A percentile compares a stretch with the other conserved stretches of the same genome.
These are phyloP conservation scores for Luidia sarsii DNA, from an alignment of 53 echinoderm and acorn worm species.

Conservation along the genomic window DNA sequence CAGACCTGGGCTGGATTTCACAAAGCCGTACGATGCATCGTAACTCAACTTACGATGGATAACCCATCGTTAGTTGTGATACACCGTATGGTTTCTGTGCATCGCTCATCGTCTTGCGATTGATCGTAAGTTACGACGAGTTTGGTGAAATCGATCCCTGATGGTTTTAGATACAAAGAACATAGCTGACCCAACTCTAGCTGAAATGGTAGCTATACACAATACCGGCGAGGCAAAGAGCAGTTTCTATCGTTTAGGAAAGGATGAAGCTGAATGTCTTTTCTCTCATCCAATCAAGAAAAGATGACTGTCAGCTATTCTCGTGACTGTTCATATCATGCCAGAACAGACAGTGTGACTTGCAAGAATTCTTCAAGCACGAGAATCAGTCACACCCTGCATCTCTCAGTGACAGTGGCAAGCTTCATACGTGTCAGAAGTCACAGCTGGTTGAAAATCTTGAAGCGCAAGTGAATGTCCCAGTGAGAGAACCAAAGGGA, in stretches of 20 bases:
- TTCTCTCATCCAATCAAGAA: slow-evolving; percentile 32
- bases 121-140: too few relatives aligned
- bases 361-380: slow-evolving; percentile 41
- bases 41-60: too few relatives aligned
- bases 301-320: slow-evolving; percentile 20
- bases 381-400: slow-evolving; percentile 53
- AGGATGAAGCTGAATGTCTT: not conserved
- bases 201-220: slow-evolving; percentile 10
- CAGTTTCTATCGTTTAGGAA: slow-evolving; percentile 11
- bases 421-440: slow-evolving; percentile 38
- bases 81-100: too few relatives aligned
- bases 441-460: slow-evolving; percentile 33
- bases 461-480: not conserved
- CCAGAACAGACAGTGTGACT: slow-evolving; percentile 28
- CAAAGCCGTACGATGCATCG: too few relatives aligned
- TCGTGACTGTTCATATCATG: slow-evolving; percentile 33
- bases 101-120: too few relatives aligned
- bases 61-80: too few relatives aligned
- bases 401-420: slow-evolving; percentile 34
- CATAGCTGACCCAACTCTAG: slow-evolving; percentile 21
- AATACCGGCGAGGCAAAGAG: slow-evolving; percentile 8
- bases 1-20: too few relatives aligned
- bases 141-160: slow-evolving; percentile 11
- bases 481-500: slow-evolving; percentile 23
- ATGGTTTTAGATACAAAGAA: slow-evolving; percentile 41